Evolutionary conservation across 2,888 invertebrate genomes (phyloP).

Genomic region (Heliconius sara): DNA sequence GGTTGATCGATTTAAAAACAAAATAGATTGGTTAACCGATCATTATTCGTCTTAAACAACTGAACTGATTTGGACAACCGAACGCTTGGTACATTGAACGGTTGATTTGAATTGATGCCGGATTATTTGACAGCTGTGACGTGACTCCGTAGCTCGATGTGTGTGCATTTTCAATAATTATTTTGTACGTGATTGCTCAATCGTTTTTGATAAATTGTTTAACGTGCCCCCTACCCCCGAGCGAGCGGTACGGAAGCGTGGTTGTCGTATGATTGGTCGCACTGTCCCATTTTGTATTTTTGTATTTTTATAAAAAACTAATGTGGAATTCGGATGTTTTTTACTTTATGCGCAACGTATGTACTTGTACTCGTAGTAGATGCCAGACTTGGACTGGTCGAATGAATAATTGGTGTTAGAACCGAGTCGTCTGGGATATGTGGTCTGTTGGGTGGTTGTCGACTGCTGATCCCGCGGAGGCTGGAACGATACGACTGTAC

Average conservation of each 20-base stretch:
- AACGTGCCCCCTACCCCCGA: conserved; percentile 71
- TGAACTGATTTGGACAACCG: conserved; percentile 42
- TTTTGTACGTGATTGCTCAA: conserved; percentile 80
- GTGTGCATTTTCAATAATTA: conserved; percentile 68
- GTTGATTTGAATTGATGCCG: not conserved
- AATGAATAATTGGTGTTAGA: conserved; percentile 69
- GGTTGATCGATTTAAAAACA: not conserved
- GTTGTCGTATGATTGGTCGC: conserved; percentile 74
- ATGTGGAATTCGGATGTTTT: conserved; percentile 80
- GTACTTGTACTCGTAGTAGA: conserved; percentile 49
- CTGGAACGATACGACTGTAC: conserved; percentile 46
- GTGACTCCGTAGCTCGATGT: conserved; percentile 46
- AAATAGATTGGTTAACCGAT: not conserved
- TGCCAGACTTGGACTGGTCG: conserved; percentile 35
- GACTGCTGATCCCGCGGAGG: conserved; percentile 24
- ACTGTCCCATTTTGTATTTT: conserved; percentile 84
- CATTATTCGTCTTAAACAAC: not conserved
- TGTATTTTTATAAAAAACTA: conserved; percentile 83
- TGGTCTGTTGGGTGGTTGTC: conserved; percentile 64
- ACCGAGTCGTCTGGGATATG: conserved; percentile 81
- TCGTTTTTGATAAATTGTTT: conserved; percentile 69
- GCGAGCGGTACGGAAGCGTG: conserved; percentile 69
- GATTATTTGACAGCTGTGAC: conserved; percentile 7
- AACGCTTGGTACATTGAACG: conserved; percentile 50
- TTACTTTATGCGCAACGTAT: conserved; percentile 77